A percentile compares a stretch with the other conserved stretches of the same genome.
phyloP scores from a whole-genome alignment of 2,888 invertebrate genomes.

The Meandrusa payeni region DNA sequence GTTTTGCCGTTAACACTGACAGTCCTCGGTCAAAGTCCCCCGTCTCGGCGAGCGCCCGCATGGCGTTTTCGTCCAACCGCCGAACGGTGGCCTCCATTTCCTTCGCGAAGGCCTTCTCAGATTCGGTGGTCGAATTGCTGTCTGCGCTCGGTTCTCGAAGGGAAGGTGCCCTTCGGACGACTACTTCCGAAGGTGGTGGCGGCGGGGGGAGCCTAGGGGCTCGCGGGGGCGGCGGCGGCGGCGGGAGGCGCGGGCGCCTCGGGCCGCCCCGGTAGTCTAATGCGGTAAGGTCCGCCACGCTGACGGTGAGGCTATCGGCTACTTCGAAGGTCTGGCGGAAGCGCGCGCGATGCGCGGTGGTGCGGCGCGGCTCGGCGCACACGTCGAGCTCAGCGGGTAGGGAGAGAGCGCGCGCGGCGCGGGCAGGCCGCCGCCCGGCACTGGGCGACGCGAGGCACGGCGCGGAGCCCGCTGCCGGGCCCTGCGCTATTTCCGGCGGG shows the following conservation, averaged over 20 bases:
- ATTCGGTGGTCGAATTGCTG: constrained; percentile 73
- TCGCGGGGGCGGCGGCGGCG: constrained; percentile 55
- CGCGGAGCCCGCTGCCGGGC: constrained; percentile 59
- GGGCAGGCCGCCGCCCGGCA: constrained; percentile 56
- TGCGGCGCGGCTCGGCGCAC: constrained; percentile 68
- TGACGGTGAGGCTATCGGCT: constrained; percentile 77
- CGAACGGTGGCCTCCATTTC: constrained; percentile 74
- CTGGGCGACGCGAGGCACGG: constrained; percentile 60
- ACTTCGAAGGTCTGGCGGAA: constrained; percentile 74
- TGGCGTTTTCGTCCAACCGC: constrained; percentile 63
- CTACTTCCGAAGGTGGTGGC: constrained; percentile 37
- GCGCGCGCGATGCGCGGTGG: constrained; percentile 56
- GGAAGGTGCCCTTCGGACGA: constrained; percentile 36
- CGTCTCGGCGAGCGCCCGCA: constrained; percentile 70
- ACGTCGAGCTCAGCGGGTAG: constrained; percentile 86
- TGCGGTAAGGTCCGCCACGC: constrained; percentile 82
- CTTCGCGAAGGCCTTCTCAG: constrained; percentile 64
- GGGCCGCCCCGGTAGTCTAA: constrained; percentile 75
- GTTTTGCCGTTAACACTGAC: constrained; percentile 77
- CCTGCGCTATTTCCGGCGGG: constrained; percentile 57
- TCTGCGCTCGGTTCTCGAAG: constrained; percentile 68
- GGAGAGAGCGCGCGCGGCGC: constrained; percentile 68
- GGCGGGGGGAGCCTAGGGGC: constrained; percentile 38
- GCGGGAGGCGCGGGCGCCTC: constrained; percentile 59
- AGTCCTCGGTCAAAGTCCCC: constrained; percentile 79